phyloP scores from a whole-genome alignment of 2,888 invertebrate species.

The Phytoseiulus persimilis region DNA sequence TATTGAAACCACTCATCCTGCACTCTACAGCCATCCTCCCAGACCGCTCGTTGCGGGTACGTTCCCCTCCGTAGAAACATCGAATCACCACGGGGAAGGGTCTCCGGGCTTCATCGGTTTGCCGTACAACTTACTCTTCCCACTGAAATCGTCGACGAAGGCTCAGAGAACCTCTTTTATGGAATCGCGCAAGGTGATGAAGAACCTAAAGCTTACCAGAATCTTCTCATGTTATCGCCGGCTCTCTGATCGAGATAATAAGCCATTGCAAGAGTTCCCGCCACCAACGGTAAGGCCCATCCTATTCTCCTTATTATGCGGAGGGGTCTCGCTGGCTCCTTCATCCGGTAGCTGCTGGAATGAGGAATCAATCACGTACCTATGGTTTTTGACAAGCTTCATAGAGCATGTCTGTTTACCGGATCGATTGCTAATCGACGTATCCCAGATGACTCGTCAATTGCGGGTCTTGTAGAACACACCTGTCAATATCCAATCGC shows the following conservation, averaged over 20 bases:
- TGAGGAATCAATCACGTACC: background rate
- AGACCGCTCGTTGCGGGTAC: too few species aligned
- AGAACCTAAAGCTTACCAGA: background rate
- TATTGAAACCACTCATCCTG: too few species aligned
- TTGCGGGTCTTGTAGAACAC: too few species aligned
- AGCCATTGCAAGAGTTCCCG: background rate
- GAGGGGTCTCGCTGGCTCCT: background rate
- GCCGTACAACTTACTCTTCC: conserved; percentile 29
- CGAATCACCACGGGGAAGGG: background rate
- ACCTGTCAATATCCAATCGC: too few species aligned
- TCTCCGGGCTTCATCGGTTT: background rate
- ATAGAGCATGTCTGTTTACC: too few species aligned
- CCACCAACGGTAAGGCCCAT: background rate
- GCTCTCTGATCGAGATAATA: background rate
- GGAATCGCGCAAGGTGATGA: too few species aligned
- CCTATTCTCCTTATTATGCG: background rate
- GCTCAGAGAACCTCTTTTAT: background rate
- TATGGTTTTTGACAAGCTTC: too few species aligned
- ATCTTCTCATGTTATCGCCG: background rate
- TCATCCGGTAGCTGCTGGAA: background rate
- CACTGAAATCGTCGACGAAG: background rate
- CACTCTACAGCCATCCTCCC: too few species aligned
- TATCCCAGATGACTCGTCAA: too few species aligned
- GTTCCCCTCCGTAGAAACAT: too few species aligned
- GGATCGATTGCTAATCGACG: too few species aligned